Evolutionary conservation across 2,888 invertebrate species (phyloP).

Genomic region (Uloborus plumipes): DNA sequence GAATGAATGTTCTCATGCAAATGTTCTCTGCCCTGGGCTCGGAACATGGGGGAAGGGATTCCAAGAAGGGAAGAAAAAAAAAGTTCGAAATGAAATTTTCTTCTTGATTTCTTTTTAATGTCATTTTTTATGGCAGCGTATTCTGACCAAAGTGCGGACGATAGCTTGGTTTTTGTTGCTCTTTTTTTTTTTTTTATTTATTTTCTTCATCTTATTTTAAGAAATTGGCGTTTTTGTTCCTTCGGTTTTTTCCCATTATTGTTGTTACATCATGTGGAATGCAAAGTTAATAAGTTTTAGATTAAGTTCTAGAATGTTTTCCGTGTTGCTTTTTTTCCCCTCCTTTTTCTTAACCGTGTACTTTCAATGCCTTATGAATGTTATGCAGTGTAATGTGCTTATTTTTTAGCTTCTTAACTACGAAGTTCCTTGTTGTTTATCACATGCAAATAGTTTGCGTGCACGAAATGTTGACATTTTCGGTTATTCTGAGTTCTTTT

Average conservation of each 20-base stretch:
- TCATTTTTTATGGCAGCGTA: constrained; percentile 44
- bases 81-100: constrained; percentile 47
- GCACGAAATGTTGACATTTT: no score
- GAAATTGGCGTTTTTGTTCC: constrained; percentile 59
- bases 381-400: no score
- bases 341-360: no score
- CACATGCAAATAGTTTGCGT: no score
- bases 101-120: constrained; percentile 64
- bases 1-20: constrained; percentile 58
- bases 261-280: constrained; percentile 64
- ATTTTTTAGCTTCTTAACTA: no score
- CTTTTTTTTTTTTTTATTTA: constrained; percentile 10
- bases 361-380: no score
- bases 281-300: constrained; percentile 63
- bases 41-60: not conserved
- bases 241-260: constrained; percentile 51
- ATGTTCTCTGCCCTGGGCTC: constrained; percentile 12
- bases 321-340: constrained; percentile 12
- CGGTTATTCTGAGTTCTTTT: no score
- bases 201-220: constrained; percentile 52
- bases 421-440: no score
- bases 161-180: not conserved
- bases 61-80: not conserved
- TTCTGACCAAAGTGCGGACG: constrained; percentile 30
- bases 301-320: constrained; percentile 48